Evolutionary conservation across 2,888 invertebrate species (phyloP).

Genomic region (Pocota personata): DNA sequence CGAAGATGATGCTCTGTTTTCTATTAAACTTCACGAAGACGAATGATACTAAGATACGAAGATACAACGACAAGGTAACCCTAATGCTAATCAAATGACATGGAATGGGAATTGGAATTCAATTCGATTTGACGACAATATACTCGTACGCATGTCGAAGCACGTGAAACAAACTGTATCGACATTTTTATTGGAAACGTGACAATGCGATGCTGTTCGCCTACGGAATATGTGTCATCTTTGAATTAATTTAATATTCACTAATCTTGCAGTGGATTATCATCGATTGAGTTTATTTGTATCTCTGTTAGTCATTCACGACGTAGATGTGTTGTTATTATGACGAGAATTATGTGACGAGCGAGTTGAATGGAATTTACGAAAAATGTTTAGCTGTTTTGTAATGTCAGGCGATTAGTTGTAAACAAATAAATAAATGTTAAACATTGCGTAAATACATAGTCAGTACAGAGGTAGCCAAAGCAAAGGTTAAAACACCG

Average conservation of each 20-base stretch:
- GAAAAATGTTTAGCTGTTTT: conserved; percentile 30
- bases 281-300: background rate
- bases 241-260: conserved; percentile 13
- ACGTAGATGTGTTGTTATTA: background rate
- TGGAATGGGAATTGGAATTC: conserved; percentile 4
- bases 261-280: background rate
- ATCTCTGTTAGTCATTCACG: conserved; percentile 1
- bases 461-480: background rate
- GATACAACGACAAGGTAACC: background rate
- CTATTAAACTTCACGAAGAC: background rate
- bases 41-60: background rate
- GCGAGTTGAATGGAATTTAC: conserved; percentile 27
- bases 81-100: conserved; percentile 31
- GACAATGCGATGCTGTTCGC: conserved; percentile 12
- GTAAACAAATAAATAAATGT: too few relatives aligned
- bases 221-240: conserved; percentile 33
- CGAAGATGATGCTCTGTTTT: background rate
- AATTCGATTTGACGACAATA: background rate
- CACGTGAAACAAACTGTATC: conserved; percentile 45
- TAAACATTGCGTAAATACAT: background rate
- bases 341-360: conserved; percentile 35
- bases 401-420: conserved; percentile 43
- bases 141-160: conserved; percentile 30
- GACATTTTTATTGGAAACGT: conserved; percentile 24
- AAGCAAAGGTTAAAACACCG: background rate